Evolutionary conservation across 2,888 invertebrate genomes (phyloP), one percentile per base, ranked within the genome.

Genomic region (Venustoraphidia nigricollis): DNA sequence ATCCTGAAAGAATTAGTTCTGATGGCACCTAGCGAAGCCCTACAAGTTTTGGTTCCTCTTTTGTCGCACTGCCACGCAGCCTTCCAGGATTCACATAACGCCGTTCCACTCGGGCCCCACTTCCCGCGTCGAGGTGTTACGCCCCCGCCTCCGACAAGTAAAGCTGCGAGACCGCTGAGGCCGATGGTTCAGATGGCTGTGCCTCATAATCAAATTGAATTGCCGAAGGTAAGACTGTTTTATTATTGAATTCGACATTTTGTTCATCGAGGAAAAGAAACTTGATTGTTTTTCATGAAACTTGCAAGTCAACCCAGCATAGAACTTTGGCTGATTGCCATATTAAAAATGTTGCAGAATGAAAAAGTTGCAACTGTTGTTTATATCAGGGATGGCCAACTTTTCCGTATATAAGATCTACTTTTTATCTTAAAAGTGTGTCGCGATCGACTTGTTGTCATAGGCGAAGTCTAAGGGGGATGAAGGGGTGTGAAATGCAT

Each of bases 111-210:
- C 51, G 88, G 84, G 0, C 85, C 85, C 13, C 84, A 79, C 65
- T 83, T 87, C 60, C 89, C 89, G 1, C 70, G 83, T 44, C 71
- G 83, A 48, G 81, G 83, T 2, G 70, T 76, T 36, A 67, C 73
- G 1, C 63, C 72, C 36, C 70, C 71, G 13, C 75, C 75, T 47
- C 61, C 72, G 4, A 68, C 71, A 5, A 69, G 72, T 48, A 81
- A 77, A 59, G 74, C 81, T 38, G 77, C 83, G 1, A 69, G 87
- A 45, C 87, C 87, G 6, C 77, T 83, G 0, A 66, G 82, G 45
- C 87, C 88, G 0, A 84, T 87, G 81, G 82, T 86, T 46, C 90
- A 84, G 67, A 89, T 88, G 87, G 81, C 81, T 54, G 79, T 89
- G 54, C 83, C 87, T 14, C 78, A 83, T 55, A 80, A 78, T 51